Evolutionary conservation across 2,113 vertebrate genomes (phyloP), one percentile per base, ranked within the genome.

Genomic region (Carollia perspicillata): DNA sequence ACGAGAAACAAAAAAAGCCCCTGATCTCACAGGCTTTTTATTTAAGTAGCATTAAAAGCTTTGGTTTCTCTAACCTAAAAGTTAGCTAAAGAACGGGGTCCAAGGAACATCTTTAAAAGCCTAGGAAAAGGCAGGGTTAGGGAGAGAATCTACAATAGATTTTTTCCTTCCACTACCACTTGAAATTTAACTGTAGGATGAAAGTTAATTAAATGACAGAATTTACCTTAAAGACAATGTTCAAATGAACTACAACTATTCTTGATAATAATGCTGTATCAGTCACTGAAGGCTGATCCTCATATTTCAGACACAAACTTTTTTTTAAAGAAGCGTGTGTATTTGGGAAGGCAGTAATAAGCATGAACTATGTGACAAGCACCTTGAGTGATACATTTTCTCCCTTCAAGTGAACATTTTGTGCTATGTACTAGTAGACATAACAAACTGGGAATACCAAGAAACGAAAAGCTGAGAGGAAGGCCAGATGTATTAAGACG

Each of bases 1-100:
- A 68, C 1, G 65, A 68, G 12, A 23, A 66, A 89, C 8, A 71
- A 66, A 89, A 78, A 81, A 87, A 3, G 5, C 71, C 26, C 20
- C 11, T 18, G 18, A 49, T 14, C 10, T 47, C 74, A 84, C 18
- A 77, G 44, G 20, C 33, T 28, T 90, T 90, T 75, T 84, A 80
- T 66, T 88, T 93, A 66, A 92, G 30, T 44, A 85, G 37, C 69
- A 88, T 53, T 58, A 65, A 95, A 96, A 92, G 40, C 71, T 96
- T 58, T 94, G 35, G 55, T 13, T 89, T 12, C 16, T 77, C 42
- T 84, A n/a, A 35, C 13, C 40, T 78, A 63, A 88, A 93, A 40
- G 78, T 83, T 89, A n/a, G 74, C 3, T 42, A 81, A 93, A 85
- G 49, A 16, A 2, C 55, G 23, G 9, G 22, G 20, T 37, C 20